These are phyloP conservation scores for Pteromalus puparum DNA, from an alignment of 1,140 invertebrate species.

Conservation along the genomic window DNA sequence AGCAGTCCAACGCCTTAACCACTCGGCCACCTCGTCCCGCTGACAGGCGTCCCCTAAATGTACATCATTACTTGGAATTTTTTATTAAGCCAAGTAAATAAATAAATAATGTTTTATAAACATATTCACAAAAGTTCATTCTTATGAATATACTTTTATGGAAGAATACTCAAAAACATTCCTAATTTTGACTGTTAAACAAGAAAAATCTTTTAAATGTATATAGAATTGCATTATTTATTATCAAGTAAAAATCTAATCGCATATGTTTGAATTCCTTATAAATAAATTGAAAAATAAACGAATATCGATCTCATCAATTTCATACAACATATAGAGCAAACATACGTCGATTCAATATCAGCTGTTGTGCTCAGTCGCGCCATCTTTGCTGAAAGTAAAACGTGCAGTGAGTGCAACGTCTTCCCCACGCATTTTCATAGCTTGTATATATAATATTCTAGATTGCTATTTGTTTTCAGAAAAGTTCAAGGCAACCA, in stretches of 20 bases:
- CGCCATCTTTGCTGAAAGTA: not conserved
- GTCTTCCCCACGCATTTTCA: not conserved
- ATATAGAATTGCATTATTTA: not conserved
- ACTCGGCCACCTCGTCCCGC: slow-evolving; percentile 89
- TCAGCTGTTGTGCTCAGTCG: not conserved
- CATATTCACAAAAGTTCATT: not conserved
- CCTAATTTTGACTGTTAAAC: not conserved
- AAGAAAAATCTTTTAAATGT: not conserved
- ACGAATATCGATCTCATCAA: not conserved
- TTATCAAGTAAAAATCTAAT: not conserved
- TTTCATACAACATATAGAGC: too few species aligned
- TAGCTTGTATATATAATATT: not conserved
- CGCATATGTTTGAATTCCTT: not conserved
- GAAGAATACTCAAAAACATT: not conserved
- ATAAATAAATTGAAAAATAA: not conserved
- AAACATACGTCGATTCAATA: not conserved
- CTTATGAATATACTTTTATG: not conserved
- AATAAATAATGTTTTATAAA: not conserved
- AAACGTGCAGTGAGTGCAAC: not conserved
- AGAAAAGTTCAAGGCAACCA: not conserved
- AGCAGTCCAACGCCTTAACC: slow-evolving; percentile 94
- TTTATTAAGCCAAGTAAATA: not conserved
- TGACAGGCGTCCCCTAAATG: slow-evolving; percentile 39
- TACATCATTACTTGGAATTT: not conserved
- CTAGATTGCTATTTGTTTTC: not conserved